Percentiles rank a stretch among this genome's conserved stretches.
Conservation (phyloP, 2,888 invertebrate species). For the Eupithecia exiguata region DNA sequence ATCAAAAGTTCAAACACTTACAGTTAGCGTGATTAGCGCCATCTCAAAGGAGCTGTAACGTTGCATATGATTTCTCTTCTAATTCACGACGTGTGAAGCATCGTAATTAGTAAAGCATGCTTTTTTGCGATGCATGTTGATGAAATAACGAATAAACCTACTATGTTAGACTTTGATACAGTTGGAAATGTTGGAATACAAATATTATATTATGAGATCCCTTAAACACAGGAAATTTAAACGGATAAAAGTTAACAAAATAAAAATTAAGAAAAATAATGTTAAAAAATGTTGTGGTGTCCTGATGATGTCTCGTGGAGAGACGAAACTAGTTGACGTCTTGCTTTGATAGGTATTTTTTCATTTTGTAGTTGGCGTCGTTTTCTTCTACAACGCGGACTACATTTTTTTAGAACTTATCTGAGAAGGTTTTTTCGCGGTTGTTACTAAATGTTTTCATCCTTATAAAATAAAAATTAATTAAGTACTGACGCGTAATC, state of each 20-base stretch:
- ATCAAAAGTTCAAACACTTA: neutral
- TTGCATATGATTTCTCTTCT: constrained; percentile 24
- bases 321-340: too few relatives aligned
- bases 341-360: too few relatives aligned
- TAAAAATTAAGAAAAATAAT: neutral
- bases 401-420: too few relatives aligned
- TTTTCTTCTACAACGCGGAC: too few relatives aligned
- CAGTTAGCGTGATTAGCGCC: constrained; percentile 23
- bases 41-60: constrained; percentile 24
- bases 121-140: neutral
- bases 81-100: constrained; percentile 25
- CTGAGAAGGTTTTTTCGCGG: too few relatives aligned
- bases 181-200: too few relatives aligned
- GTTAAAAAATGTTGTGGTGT: too few relatives aligned
- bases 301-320: too few relatives aligned
- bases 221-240: neutral
- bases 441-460: too few relatives aligned
- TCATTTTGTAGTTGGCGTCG: too few relatives aligned
- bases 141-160: neutral
- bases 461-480: too few relatives aligned
- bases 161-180: neutral
- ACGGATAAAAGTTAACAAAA: neutral
- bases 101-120: constrained; percentile 15
- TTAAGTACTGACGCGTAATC: too few relatives aligned
- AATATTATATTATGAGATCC: neutral